Conservation (phyloP, 2,888 invertebrate genomes). For the Galerucella nymphaeae region DNA sequence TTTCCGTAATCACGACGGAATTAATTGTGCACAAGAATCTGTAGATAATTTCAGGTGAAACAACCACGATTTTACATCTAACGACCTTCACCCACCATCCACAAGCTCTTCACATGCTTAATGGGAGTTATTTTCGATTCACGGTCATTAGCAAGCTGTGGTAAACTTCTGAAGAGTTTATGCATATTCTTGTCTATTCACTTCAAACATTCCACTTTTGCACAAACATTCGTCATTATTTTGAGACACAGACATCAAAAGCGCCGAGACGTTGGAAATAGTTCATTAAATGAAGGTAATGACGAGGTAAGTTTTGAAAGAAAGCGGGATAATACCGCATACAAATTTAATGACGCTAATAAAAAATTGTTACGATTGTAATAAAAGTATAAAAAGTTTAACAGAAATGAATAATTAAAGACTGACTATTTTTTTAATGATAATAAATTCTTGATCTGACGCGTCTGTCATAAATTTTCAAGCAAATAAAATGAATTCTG, state of each 20-base stretch:
- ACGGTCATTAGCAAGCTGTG: conserved; percentile 41
- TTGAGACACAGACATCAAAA: conserved; percentile 49
- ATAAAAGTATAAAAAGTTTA: too few species aligned
- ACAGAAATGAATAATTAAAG: too few species aligned
- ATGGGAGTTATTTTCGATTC: conserved; percentile 43
- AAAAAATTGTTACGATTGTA: background rate
- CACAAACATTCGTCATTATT: conserved; percentile 50
- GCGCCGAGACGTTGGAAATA: conserved; percentile 29
- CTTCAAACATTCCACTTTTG: conserved; percentile 43
- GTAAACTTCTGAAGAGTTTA: conserved; percentile 35
- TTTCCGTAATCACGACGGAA: background rate
- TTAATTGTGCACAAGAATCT: conserved; percentile 9
- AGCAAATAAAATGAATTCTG: too few species aligned
- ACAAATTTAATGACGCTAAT: background rate
- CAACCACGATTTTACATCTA: conserved; percentile 1
- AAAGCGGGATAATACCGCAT: background rate
- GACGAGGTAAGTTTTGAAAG: background rate
- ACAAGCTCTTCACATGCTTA: conserved; percentile 35
- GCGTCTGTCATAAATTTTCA: too few species aligned
- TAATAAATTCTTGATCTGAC: too few species aligned
- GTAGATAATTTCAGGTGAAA: conserved; percentile 5
- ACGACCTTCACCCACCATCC: background rate
- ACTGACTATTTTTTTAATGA: too few species aligned
- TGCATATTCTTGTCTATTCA: conserved; percentile 37
- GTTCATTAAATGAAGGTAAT: conserved; percentile 31